Evolutionary conservation across 1,140 invertebrate species (phyloP).

Genomic region (Zaprionus vittiger): DNA sequence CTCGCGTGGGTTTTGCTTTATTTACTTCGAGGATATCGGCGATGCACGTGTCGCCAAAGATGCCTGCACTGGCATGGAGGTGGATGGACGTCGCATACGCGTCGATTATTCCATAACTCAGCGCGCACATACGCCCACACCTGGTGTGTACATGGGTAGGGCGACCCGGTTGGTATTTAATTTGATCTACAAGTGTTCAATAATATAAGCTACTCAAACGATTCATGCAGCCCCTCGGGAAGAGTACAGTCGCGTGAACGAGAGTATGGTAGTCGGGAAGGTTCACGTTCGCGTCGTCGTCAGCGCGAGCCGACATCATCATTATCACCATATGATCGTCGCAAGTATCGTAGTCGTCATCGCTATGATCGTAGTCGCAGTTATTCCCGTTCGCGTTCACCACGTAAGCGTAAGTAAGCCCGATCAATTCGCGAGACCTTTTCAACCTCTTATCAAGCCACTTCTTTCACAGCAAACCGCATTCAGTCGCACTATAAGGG

Average conservation of each 20-base stretch:
- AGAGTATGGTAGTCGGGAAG: slow-evolving; percentile 13
- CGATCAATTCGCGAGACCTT: background rate
- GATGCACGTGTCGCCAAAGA: slow-evolving; percentile 98
- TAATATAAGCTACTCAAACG: background rate
- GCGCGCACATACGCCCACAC: slow-evolving; percentile 98
- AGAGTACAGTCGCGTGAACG: slow-evolving; percentile 35
- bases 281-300: slow-evolving; percentile 43
- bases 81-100: slow-evolving; percentile 96
- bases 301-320: slow-evolving; percentile 26
- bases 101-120: slow-evolving; percentile 99
- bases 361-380: slow-evolving; percentile 48
- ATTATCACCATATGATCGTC: slow-evolving; percentile 19
- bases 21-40: slow-evolving; percentile 95
- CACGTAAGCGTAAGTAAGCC: slow-evolving; percentile 52
- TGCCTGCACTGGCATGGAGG: slow-evolving; percentile 95
- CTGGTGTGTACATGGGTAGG: slow-evolving; percentile 98
- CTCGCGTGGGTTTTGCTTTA: slow-evolving; percentile 98
- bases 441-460: background rate
- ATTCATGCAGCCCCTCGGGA: background rate
- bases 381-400: slow-evolving; percentile 54
- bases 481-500: slow-evolving; percentile 54
- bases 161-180: slow-evolving; percentile 86
- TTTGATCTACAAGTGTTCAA: background rate
- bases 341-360: slow-evolving; percentile 45
- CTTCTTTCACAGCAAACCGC: slow-evolving; percentile 23